These are phyloP conservation scores for Hyperopisus bebe DNA, from an alignment of 2,113 vertebrate species.

Conservation along the genomic window DNA sequence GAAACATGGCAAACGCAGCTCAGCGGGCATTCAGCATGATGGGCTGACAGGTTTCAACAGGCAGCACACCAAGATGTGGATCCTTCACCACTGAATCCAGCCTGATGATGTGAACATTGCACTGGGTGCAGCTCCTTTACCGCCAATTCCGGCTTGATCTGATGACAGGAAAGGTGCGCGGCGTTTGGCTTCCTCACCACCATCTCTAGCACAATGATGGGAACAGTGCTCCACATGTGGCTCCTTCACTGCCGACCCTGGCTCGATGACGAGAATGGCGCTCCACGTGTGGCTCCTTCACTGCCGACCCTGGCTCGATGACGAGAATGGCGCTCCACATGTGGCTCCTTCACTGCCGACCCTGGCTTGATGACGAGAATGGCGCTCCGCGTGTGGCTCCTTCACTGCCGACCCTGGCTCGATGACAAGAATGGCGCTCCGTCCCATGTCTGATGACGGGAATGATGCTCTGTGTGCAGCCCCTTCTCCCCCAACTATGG, in stretches of 20 bases:
- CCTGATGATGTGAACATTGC: neutral
- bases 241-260: neutral
- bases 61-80: slow-evolving; percentile 15
- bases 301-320: neutral
- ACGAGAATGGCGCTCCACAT: neutral
- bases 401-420: too few species aligned
- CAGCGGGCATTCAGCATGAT: slow-evolving; percentile 27
- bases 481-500: too few species aligned
- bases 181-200: neutral
- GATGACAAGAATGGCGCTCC: neutral
- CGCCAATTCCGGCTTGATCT: neutral
- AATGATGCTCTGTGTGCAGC: too few species aligned
- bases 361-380: neutral
- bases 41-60: slow-evolving; percentile 30
- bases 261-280: neutral
- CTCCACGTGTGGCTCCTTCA: neutral
- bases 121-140: neutral
- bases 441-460: neutral
- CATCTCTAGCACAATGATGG: neutral
- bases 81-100: neutral
- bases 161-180: neutral
- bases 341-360: neutral
- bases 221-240: neutral
- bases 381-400: too few species aligned
- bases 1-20: slow-evolving; percentile 34